These are phyloP conservation scores for Iselma pallidipennis DNA, from an alignment of 2,888 invertebrate genomes.

Conservation along the genomic window DNA sequence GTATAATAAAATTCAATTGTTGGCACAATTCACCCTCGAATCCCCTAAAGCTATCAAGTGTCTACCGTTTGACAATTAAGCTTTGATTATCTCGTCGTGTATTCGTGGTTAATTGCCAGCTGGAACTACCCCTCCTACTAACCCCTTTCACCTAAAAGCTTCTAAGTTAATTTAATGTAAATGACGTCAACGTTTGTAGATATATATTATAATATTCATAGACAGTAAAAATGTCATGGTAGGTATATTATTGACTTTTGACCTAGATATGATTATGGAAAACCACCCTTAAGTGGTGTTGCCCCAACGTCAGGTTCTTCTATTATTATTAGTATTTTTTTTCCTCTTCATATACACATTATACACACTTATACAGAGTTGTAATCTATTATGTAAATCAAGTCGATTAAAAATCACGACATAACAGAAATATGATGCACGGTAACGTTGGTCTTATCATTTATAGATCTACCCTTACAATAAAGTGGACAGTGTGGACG, in stretches of 20 bases:
- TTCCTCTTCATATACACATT: not conserved
- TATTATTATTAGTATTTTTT: not conserved
- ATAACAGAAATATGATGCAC: constrained; percentile 42
- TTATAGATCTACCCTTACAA: constrained; percentile 29
- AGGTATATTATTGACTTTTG: constrained; percentile 25
- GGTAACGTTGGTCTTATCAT: constrained; percentile 32
- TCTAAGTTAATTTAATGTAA: constrained; percentile 14
- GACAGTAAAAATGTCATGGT: constrained; percentile 33
- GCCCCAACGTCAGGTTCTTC: constrained; percentile 16
- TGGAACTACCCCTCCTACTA: constrained; percentile 16
- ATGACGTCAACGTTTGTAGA: constrained; percentile 21
- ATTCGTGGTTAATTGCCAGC: constrained; percentile 1
- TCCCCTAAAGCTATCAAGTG: not conserved
- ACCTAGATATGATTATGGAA: constrained; percentile 16
- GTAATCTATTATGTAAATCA: constrained; percentile 42
- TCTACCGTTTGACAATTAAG: constrained; percentile 13
- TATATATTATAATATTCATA: constrained; percentile 24
- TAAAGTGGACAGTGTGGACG: constrained; percentile 34
- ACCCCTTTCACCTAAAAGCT: too few species aligned
- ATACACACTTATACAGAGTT: not conserved
- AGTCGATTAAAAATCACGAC: constrained; percentile 41
- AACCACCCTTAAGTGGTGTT: constrained; percentile 23
- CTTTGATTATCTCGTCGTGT: constrained; percentile 17
- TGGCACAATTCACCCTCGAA: constrained; percentile 7
- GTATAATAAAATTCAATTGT: constrained; percentile 10